These are phyloP conservation scores for Drosophila punjabiensis DNA, from an alignment of 1,140 invertebrate species.

Conservation along the genomic window DNA sequence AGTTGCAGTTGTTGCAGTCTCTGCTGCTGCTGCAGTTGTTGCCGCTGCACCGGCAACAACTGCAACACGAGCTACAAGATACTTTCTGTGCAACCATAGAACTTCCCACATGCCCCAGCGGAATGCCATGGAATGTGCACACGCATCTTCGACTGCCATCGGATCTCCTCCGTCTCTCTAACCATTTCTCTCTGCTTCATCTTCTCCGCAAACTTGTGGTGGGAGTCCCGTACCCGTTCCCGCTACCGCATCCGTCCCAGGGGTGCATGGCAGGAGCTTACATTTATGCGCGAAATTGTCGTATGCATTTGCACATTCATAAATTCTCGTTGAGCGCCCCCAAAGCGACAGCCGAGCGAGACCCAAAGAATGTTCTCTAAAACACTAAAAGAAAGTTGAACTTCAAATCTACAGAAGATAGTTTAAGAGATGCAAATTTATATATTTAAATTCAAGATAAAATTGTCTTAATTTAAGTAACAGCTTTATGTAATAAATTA, in stretches of 20 bases:
- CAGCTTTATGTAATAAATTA: background rate
- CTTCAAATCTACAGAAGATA: background rate
- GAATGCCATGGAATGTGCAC: constrained; percentile 77
- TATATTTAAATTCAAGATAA: background rate
- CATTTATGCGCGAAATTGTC: constrained; percentile 83
- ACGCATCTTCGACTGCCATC: constrained; percentile 77
- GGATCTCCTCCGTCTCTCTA: constrained; percentile 26
- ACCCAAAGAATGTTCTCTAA: constrained; percentile 58
- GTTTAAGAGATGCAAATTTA: background rate
- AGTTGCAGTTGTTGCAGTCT: constrained; percentile 30
- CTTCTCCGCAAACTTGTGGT: constrained; percentile 57
- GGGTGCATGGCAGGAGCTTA: constrained; percentile 66
- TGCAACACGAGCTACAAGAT: constrained; percentile 70
- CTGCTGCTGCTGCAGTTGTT: constrained; percentile 18
- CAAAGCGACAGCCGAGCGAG: constrained; percentile 67
- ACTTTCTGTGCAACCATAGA: constrained; percentile 68
- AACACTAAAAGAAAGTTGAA: constrained; percentile 10
- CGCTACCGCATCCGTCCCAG: background rate
- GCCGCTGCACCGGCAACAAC: constrained; percentile 29
- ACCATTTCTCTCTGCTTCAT: background rate
- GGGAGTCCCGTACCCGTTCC: constrained; percentile 43
- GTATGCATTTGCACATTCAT: constrained; percentile 84
- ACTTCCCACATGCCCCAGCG: constrained; percentile 71
- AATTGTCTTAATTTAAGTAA: background rate
- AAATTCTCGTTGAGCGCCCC: constrained; percentile 83